A percentile compares a stretch with the other conserved stretches of the same genome.
These are phyloP conservation scores for Catocala sponsa DNA, from an alignment of 2,888 invertebrate genomes.

Conservation along the genomic window DNA sequence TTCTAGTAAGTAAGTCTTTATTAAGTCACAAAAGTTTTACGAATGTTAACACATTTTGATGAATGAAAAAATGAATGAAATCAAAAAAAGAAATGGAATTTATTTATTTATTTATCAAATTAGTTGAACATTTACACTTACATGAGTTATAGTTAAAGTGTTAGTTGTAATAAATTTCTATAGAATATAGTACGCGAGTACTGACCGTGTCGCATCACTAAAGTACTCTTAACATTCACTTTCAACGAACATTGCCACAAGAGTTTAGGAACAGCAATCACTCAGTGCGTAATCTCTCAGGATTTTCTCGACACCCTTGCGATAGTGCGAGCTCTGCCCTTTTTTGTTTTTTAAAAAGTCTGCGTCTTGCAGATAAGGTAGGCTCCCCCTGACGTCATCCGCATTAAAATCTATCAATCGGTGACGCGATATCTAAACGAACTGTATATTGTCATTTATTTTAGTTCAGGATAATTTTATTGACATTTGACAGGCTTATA, in stretches of 20 bases:
- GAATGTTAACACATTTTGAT: too few species aligned
- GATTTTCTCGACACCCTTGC: slow-evolving; percentile 75
- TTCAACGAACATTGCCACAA: slow-evolving; percentile 68
- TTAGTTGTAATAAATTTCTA: too few species aligned
- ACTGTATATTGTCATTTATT: slow-evolving; percentile 23
- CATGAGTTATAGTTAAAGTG: too few species aligned
- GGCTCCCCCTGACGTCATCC: slow-evolving; percentile 62
- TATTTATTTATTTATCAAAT: too few species aligned
- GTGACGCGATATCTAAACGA: slow-evolving; percentile 43
- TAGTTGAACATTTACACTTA: too few species aligned
- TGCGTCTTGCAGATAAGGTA: slow-evolving; percentile 76
- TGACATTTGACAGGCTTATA: background rate
- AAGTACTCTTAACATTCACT: slow-evolving; percentile 72
- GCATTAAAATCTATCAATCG: slow-evolving; percentile 62
- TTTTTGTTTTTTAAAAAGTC: slow-evolving; percentile 78
- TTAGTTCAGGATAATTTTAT: slow-evolving; percentile 7
- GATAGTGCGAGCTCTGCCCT: slow-evolving; percentile 67
- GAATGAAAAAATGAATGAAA: too few species aligned
- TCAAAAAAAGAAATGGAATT: too few species aligned
- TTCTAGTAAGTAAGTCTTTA: too few species aligned
- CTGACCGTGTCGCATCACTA: slow-evolving; percentile 27
- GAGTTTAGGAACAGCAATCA: slow-evolving; percentile 85
- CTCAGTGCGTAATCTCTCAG: slow-evolving; percentile 86
- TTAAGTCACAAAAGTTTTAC: too few species aligned
- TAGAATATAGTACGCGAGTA: background rate